phyloP scores from a whole-genome alignment of 2,113 vertebrate species.

The Todiramphus saurophagus region DNA sequence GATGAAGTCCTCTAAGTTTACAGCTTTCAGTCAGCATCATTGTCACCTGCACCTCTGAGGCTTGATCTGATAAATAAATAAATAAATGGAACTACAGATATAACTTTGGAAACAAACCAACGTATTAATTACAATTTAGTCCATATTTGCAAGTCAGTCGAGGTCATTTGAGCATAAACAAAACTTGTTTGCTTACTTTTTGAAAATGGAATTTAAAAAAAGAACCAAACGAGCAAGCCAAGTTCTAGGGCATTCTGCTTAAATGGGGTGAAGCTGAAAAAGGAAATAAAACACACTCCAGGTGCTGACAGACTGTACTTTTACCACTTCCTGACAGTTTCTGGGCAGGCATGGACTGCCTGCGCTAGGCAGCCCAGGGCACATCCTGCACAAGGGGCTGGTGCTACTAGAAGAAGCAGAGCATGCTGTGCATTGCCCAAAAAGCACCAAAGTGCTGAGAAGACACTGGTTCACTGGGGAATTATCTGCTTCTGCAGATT shows the following conservation, averaged over 20 bases:
- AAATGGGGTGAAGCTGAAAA: neutral
- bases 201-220: neutral
- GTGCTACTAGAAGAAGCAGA: neutral
- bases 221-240: neutral
- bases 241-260: neutral
- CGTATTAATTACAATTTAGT: neutral
- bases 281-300: neutral
- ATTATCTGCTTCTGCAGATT: neutral
- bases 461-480: neutral
- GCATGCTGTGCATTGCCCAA: neutral
- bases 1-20: slow-evolving; percentile 96
- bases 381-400: neutral
- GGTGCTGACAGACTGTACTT: neutral
- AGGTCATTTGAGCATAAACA: neutral
- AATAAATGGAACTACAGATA: neutral
- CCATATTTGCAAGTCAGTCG: neutral
- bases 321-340: neutral
- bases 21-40: slow-evolving; percentile 99
- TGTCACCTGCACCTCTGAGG: slow-evolving; percentile 96
- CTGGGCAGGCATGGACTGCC: neutral
- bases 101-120: neutral
- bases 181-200: neutral
- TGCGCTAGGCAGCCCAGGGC: neutral
- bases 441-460: neutral
- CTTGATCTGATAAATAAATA: slow-evolving; percentile 81